Evolutionary conservation across 2,797 vertebrate species (phyloP).

Genomic region (Darevskia nairensis): DNA sequence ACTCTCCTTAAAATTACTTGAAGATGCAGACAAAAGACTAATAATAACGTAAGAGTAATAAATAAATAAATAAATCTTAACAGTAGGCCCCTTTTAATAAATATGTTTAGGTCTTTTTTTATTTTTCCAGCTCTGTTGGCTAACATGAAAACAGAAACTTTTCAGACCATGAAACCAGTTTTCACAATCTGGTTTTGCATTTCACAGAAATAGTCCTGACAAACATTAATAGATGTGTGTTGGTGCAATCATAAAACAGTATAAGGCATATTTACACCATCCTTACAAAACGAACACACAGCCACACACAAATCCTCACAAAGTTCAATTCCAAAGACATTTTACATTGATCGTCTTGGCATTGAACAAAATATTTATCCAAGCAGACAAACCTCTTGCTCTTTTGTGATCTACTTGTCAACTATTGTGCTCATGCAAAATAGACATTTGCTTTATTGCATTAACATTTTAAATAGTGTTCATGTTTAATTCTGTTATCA

Average conservation of each 20-base stretch:
- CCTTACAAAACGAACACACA: constrained; percentile 76
- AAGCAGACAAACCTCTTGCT: constrained; percentile 74
- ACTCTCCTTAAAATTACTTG: constrained; percentile 21
- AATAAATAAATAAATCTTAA: constrained; percentile 64
- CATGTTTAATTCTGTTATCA: constrained; percentile 67
- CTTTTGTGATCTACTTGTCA: constrained; percentile 76
- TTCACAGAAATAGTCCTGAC: constrained; percentile 78
- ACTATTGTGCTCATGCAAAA: constrained; percentile 82
- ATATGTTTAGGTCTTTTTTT: constrained; percentile 78
- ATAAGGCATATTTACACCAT: constrained; percentile 82
- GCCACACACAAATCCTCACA: constrained; percentile 79
- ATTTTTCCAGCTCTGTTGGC: constrained; percentile 63
- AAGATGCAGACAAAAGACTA: constrained; percentile 1
- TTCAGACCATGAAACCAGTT: constrained; percentile 75
- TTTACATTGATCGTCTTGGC: constrained; percentile 71
- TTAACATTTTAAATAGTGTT: constrained; percentile 76
- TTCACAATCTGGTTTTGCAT: constrained; percentile 77
- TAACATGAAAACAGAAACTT: constrained; percentile 75
- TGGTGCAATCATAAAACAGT: constrained; percentile 74
- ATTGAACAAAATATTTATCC: constrained; percentile 73
- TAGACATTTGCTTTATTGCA: constrained; percentile 79
- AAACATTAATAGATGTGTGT: constrained; percentile 78
- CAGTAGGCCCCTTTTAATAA: constrained; percentile 77
- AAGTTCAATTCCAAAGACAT: constrained; percentile 69
- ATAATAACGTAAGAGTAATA: constrained; percentile 45